Base-by-base conservation (phyloP, 1,140 invertebrate species). In the Luehdorfia chinensis region DNA sequence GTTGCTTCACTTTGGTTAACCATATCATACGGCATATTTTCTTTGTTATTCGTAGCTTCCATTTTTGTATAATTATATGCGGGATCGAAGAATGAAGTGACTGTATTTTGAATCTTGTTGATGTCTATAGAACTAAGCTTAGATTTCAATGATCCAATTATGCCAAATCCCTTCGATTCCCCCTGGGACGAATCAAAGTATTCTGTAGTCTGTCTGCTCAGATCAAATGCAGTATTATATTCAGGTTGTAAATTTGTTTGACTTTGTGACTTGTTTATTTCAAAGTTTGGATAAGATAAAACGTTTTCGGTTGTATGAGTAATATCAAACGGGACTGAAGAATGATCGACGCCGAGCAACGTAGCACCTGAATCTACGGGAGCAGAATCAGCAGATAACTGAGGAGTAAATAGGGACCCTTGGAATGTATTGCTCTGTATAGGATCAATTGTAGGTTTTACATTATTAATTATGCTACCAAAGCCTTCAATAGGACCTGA, bases 1-100 rank as follows among this genome's bases (percentile, higher is more conserved):
- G 12, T 15, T 1, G 39, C 28, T 30, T 9, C 25, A 27, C 23
- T 9, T 27, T 27, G 25, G 11, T 27, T 27, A 2, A 27, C 11
- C 11, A 8, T 8, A 11, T 39, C 31, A 50, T 62, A 58, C 30
- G 48, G 25, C 1, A 34, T 25, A 47, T 55, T 53, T 31, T 64
- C 46, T 43, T 57, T 51, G 41, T 48, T 50, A 30, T 13, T 43
- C 13, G 15, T 12, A 6, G 52, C 32, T 6, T 69, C 57, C 7
- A 58, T 44, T 54, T 70, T 65, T 14, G 33, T 32, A 18, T 66
- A 56, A 59, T 84, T 84, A 39, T 81, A 78, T 28, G 58, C 64
- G 1, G 84, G 81, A 56, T 87, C 84, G 16, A 88, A 88, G 48
- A 88, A 87, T 2, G 84, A 84, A 1, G 81, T 86, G 2, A 88